Evolutionary conservation across 2,888 invertebrate genomes (phyloP).

Genomic region (Drosophila ezoana): DNA sequence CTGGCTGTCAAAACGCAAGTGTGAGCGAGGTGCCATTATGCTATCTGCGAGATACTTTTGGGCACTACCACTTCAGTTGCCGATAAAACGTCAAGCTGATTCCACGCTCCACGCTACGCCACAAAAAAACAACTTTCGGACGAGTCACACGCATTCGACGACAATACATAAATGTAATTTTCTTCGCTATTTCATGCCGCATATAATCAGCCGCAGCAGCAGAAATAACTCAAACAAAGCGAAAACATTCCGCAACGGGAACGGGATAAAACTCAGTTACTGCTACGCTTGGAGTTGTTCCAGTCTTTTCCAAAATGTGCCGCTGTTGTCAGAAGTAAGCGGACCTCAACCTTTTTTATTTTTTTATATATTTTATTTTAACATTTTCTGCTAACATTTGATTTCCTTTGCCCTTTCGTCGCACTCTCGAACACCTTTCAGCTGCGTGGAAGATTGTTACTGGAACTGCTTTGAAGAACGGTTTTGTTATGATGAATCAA

Average conservation of each 20-base stretch:
- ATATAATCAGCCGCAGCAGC: conserved; percentile 18
- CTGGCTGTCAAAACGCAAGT: conserved; percentile 9
- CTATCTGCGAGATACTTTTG: conserved; percentile 63
- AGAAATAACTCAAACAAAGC: conserved; percentile 19
- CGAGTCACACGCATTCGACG: conserved; percentile 63
- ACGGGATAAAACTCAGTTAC: conserved; percentile 17
- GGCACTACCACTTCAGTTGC: conserved; percentile 67
- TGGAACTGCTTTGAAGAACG: conserved; percentile 91
- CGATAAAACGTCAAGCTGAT: conserved; percentile 74
- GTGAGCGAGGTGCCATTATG: conserved; percentile 30
- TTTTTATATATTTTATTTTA: conserved; percentile 23
- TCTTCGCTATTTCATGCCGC: conserved; percentile 44
- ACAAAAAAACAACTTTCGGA: conserved; percentile 46
- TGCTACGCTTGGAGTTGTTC: conserved; percentile 12
- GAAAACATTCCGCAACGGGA: conserved; percentile 18
- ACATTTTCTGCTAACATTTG: conserved; percentile 46
- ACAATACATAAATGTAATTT: conserved; percentile 57
- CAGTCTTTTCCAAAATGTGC: conserved; percentile 78
- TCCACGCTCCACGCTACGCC: conserved; percentile 55
- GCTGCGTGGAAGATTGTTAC: conserved; percentile 90
- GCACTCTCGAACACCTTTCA: conserved; percentile 69
- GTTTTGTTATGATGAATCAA: conserved; percentile 90
- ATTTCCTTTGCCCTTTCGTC: conserved; percentile 27
- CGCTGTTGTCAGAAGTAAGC: conserved; percentile 84
- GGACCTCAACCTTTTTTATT: conserved; percentile 28